phyloP scores from a whole-genome alignment of 2,797 vertebrate species.

The Enteromius afrohamiltoni region DNA sequence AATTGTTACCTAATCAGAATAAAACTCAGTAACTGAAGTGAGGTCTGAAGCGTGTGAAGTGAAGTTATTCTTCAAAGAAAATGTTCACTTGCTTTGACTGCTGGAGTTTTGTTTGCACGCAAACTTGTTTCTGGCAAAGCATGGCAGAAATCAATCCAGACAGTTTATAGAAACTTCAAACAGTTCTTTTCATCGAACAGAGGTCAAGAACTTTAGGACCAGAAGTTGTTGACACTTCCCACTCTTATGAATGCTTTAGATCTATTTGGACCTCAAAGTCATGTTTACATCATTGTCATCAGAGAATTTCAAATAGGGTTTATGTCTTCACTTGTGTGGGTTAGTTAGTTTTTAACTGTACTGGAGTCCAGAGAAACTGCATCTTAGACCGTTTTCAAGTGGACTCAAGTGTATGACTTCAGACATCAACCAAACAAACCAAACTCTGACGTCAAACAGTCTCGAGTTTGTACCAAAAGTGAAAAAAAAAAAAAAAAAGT shows the following conservation, averaged over 20 bases:
- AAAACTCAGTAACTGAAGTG: conserved; percentile 12
- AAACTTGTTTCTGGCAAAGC: conserved; percentile 47
- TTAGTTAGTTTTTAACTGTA: not conserved
- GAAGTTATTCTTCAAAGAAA: conserved; percentile 37
- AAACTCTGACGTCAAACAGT: conserved; percentile 17
- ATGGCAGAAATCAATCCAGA: conserved; percentile 45
- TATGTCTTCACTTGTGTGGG: not conserved
- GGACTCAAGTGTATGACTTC: not conserved
- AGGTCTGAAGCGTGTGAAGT: conserved; percentile 43
- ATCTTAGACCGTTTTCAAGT: not conserved
- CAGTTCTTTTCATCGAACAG: conserved; percentile 40
- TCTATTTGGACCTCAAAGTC: not conserved
- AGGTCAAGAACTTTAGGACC: conserved; percentile 12
- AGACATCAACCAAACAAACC: conserved; percentile 19
- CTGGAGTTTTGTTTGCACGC: conserved; percentile 44
- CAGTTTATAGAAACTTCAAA: conserved; percentile 45
- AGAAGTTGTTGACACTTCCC: not conserved
- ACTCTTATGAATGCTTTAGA: conserved; percentile 10
- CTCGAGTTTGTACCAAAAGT: not conserved
- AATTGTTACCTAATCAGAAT: conserved; percentile 31
- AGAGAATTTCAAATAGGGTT: not conserved
- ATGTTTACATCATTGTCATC: not conserved
- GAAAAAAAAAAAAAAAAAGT: not conserved
- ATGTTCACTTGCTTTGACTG: conserved; percentile 56
- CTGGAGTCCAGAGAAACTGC: not conserved